Evolutionary conservation across 2,888 invertebrate genomes (phyloP).

Genomic region (Drosophila kuntzei): DNA sequence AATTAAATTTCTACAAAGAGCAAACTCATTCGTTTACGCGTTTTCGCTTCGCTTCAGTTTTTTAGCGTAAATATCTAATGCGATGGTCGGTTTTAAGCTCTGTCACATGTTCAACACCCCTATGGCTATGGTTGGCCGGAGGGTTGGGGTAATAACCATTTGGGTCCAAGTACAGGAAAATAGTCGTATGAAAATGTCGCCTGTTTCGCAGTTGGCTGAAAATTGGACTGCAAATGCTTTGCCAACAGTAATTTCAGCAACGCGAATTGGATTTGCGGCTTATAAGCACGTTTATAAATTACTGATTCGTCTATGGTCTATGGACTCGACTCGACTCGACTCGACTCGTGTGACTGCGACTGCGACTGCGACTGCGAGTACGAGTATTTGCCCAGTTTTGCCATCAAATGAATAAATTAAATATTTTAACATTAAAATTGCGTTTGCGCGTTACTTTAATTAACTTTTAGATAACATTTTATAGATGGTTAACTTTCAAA

Average conservation of each 20-base stretch:
- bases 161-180: constrained; percentile 29
- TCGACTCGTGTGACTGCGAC: background rate
- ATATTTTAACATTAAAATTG: constrained; percentile 62
- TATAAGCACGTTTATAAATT: constrained; percentile 78
- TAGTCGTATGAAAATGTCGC: constrained; percentile 17
- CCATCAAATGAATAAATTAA: constrained; percentile 72
- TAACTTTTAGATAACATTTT: constrained; percentile 22
- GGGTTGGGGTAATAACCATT: constrained; percentile 47
- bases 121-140: background rate
- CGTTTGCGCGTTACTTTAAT: constrained; percentile 48
- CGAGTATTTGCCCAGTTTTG: constrained; percentile 31
- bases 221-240: constrained; percentile 45
- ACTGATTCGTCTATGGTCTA: constrained; percentile 63
- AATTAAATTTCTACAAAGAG: constrained; percentile 57
- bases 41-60: constrained; percentile 53
- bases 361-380: background rate
- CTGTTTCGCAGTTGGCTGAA: constrained; percentile 33
- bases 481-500: constrained; percentile 11
- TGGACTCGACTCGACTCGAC: constrained; percentile 14
- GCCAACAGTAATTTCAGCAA: constrained; percentile 51
- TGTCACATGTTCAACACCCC: background rate
- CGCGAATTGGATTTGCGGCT: constrained; percentile 76
- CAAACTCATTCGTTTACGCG: constrained; percentile 59
- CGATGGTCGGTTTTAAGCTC: constrained; percentile 16
- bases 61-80: constrained; percentile 16